Evolutionary conservation across 2,888 invertebrate species (phyloP).

Genomic region (Lepetodrilus schrolli): DNA sequence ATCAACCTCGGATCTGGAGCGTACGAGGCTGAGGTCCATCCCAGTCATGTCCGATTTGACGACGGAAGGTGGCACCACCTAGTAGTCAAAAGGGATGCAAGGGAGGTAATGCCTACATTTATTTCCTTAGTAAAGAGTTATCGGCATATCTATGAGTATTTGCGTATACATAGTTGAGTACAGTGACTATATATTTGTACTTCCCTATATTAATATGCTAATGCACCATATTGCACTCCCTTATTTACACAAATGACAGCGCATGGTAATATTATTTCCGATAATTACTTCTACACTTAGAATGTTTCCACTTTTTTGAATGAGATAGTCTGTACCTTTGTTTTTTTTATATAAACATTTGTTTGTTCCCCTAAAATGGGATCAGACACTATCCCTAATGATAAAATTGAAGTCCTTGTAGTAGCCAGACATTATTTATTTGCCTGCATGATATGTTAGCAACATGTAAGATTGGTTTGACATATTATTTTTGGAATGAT

Average conservation of each 20-base stretch:
- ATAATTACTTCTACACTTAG: constrained; percentile 1
- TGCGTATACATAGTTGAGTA: background rate
- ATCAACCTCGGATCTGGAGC: constrained; percentile 85
- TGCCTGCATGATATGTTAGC: constrained; percentile 29
- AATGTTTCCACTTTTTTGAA: constrained; percentile 24
- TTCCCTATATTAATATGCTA: constrained; percentile 25
- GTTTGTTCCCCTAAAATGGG: constrained; percentile 16
- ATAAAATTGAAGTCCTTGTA: constrained; percentile 13
- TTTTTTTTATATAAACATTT: constrained; percentile 6
- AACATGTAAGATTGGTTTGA: constrained; percentile 21
- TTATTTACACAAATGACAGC: constrained; percentile 14
- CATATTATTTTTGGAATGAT: constrained; percentile 22
- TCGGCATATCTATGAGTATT: too few species aligned
- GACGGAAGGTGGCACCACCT: constrained; percentile 98
- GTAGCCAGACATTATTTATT: constrained; percentile 18
- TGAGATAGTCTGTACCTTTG: constrained; percentile 27
- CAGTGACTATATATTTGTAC: constrained; percentile 18
- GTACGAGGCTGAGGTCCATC: constrained; percentile 78
- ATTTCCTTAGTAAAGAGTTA: background rate
- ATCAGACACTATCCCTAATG: background rate
- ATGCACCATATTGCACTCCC: constrained; percentile 18
- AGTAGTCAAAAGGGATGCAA: constrained; percentile 89
- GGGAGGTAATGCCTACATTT: constrained; percentile 81
- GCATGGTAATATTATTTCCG: constrained; percentile 1
- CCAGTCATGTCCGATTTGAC: constrained; percentile 89